Conservation (phyloP, 2,797 vertebrate genomes). For the Cuniculus paca region DNA sequence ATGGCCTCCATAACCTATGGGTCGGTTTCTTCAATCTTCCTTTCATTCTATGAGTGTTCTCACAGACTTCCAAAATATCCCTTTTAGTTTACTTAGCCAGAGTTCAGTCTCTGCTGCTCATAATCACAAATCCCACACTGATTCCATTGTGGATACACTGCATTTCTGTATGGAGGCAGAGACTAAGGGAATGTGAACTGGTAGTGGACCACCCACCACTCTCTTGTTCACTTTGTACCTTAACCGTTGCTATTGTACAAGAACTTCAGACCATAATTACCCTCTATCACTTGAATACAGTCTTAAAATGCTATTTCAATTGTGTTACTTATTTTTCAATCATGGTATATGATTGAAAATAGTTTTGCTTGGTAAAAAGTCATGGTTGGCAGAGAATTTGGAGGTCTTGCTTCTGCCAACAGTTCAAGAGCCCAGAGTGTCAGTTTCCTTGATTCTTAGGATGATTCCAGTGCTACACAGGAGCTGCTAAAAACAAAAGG, state of each 20-base stretch:
- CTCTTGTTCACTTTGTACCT: neutral
- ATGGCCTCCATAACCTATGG: neutral
- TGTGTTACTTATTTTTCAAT: neutral
- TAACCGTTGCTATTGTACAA: neutral
- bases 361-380: conserved; percentile 1
- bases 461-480: neutral
- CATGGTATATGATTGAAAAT: neutral
- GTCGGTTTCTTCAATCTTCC: neutral
- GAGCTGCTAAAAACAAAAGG: neutral
- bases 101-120: neutral
- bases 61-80: neutral
- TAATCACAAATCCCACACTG: neutral
- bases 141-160: neutral
- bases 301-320: neutral
- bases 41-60: neutral
- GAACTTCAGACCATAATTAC: neutral
- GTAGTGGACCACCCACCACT: neutral
- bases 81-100: neutral
- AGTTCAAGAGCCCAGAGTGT: neutral
- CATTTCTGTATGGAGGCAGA: neutral
- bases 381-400: neutral
- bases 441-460: neutral
- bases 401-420: neutral
- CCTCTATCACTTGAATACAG: neutral
- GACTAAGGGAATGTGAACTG: neutral